Evolutionary conservation across 1,140 invertebrate genomes (phyloP), one percentile per base, ranked within the genome.

Genomic region (Platyscapa corneri): DNA sequence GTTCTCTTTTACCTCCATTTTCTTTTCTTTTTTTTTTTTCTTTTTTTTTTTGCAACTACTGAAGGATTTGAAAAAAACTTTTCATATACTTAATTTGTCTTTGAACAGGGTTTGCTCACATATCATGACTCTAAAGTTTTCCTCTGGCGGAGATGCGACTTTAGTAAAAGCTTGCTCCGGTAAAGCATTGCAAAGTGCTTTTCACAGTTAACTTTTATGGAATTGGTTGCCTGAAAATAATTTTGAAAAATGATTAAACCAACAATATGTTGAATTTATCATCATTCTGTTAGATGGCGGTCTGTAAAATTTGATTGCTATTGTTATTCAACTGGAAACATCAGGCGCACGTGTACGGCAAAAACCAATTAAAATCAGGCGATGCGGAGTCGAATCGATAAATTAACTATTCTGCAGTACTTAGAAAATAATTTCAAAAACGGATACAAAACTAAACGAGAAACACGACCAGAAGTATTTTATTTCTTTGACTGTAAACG

Each of bases 91-190:
- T 84, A 79, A 84, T 77, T 79, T 32, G 64, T 60, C 42, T 84
- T 84, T 84, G 60, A 84, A 49, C 42, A 42, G 14, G 34, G 30
- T 34, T 77, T 42, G 56, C 42, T 83, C 82, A 56, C 74, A 82
- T 60, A 67, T 56, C 60, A 65, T 78, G 83, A 70, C 60, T n/a
- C n/a, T 70, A 72, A 72, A 84, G 42, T 74, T 84, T 56, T 37
- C 49, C 49, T 14, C 42, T 16, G 53, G 75, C 10, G 37, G 42
- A 32, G 46, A 72, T 70, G 56, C 3, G 34, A 60, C 78, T 80
- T n/a, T 30, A 16, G 37, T 81, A 23, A 42, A 82, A 74, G 32
- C 46, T 39, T 60, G 60, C 20, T 53, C 56, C 27, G 42, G 46
- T 53, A 70, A 39, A 65, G 18, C 60, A 20, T 3, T 12, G 8